Evolutionary conservation across 1,140 invertebrate species (phyloP), one percentile per base, ranked within the genome.

Genomic region (Brachionus koreanus): DNA sequence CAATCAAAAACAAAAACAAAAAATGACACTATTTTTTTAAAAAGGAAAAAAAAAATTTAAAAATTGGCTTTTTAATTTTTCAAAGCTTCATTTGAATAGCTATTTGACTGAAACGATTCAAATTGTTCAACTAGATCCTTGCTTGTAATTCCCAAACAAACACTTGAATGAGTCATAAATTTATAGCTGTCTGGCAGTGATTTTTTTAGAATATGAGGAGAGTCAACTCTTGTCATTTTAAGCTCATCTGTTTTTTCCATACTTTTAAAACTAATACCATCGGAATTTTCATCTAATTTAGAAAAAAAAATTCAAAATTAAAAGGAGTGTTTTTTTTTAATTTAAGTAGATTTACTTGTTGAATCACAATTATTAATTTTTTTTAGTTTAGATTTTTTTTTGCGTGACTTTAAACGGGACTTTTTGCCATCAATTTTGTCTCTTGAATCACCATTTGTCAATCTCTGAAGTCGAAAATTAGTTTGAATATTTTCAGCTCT

Each of bases 101-200:
- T 19, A 74, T 79, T 43, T 65, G 76, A 79, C 33, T 79, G 49
- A 79, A 19, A 79, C 5, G 2, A 79, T 13, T 61, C 33, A 25
- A 79, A 79, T 79, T 61, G 76, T 42, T 79, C 19, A 10, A 23
- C 33, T 29, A 79, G 39, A 12, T 79, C 76, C 39, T 79, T 69
- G n/a, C 65, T 79, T 61, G 46, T 37, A 29, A 42, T 33, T 42
- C 37, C 37, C 43, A 74, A 46, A 74, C 19, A 19, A 43, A 29
- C 33, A 43, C 49, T 79, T 65, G 76, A 79, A 42, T 79, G 46
- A 16, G 49, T 39, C n/a, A 57, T 19, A 43, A 79, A 79, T 79
- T 79, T 79, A 35, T 79, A 79, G 25, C 35, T 37, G 61, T 79
- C 49, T 57, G 76, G 76, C 37, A 61, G 6, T 37, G 76, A 79